A percentile compares a stretch with the other conserved stretches of the same genome.
Evolutionary conservation across 1,140 invertebrate species (phyloP).

Genomic region (Pentalonia nigronervosa): DNA sequence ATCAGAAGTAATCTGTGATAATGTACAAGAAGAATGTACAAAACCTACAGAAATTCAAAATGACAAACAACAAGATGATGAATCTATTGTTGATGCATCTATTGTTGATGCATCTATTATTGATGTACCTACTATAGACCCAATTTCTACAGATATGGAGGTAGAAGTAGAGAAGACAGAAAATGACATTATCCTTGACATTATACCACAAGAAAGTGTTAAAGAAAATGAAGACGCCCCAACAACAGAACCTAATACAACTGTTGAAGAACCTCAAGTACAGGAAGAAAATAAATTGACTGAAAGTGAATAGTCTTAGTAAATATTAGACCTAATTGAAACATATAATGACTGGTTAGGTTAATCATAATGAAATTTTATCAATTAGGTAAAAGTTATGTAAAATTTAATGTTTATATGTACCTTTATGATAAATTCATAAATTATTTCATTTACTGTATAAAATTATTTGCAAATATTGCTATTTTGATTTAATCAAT

Average conservation of each 20-base stretch:
- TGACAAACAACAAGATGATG: not conserved
- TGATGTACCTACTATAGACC: not conserved
- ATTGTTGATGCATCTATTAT: not conserved
- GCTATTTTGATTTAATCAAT: constrained; percentile 16
- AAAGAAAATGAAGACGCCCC: not conserved
- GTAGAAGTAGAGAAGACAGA: not conserved
- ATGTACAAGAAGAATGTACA: constrained; percentile 20
- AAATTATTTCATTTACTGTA: constrained; percentile 48
- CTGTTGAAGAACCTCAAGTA: not conserved
- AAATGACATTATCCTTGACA: not conserved
- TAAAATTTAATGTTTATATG: constrained; percentile 34
- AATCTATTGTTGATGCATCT: not conserved
- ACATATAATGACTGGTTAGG: constrained; percentile 45
- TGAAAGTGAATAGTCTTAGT: constrained; percentile 39
- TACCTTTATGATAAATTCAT: constrained; percentile 11
- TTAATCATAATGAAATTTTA: constrained; percentile 40
- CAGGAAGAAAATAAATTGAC: constrained; percentile 31
- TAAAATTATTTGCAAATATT: constrained; percentile 46
- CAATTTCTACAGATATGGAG: constrained; percentile 19
- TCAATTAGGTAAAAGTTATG: constrained; percentile 42
- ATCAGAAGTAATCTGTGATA: not conserved
- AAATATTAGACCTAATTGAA: constrained; percentile 32
- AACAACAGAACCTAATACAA: not conserved
- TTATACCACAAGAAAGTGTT: not conserved
- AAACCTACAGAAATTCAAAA: constrained; percentile 1